Percentiles rank a stretch among this genome's conserved stretches.
phyloP scores from a whole-genome alignment of 2,113 vertebrate genomes.

The Boleophthalmus pectinirostris region DNA sequence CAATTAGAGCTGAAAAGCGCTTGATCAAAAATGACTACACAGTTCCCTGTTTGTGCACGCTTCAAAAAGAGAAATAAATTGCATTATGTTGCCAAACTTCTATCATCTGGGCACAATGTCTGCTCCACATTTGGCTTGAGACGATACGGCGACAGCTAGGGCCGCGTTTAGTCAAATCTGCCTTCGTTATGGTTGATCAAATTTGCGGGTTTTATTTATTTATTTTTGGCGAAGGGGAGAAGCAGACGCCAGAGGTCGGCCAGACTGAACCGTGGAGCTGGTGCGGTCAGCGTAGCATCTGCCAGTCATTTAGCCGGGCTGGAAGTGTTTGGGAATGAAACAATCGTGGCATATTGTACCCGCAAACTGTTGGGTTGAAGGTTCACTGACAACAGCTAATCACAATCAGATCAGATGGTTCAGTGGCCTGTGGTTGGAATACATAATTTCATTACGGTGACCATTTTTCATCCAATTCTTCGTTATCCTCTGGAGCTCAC shows the following conservation, averaged over 20 bases:
- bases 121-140: conserved; percentile 23
- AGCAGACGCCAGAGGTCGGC: conserved; percentile 56
- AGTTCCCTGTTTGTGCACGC: conserved; percentile 1
- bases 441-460: conserved; percentile 14
- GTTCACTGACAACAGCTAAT: conserved; percentile 31
- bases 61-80: conserved; percentile 20
- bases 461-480: background rate
- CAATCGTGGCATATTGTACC: conserved; percentile 39
- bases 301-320: conserved; percentile 58
- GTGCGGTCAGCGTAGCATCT: conserved; percentile 68
- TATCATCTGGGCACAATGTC: conserved; percentile 43
- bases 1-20: conserved; percentile 7
- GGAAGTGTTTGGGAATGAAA: conserved; percentile 48
- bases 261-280: conserved; percentile 32
- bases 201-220: conserved; percentile 39
- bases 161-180: conserved; percentile 54
- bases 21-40: conserved; percentile 18
- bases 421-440: conserved; percentile 11
- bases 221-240: conserved; percentile 7
- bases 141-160: conserved; percentile 26
- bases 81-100: conserved; percentile 39
- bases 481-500: background rate
- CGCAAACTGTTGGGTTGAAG: conserved; percentile 38
- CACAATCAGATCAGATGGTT: conserved; percentile 16
- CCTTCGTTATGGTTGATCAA: conserved; percentile 59